Evolutionary conservation across 2,113 vertebrate genomes (phyloP), one percentile per base, ranked within the genome.

Genomic region (Podarcis raffonei): DNA sequence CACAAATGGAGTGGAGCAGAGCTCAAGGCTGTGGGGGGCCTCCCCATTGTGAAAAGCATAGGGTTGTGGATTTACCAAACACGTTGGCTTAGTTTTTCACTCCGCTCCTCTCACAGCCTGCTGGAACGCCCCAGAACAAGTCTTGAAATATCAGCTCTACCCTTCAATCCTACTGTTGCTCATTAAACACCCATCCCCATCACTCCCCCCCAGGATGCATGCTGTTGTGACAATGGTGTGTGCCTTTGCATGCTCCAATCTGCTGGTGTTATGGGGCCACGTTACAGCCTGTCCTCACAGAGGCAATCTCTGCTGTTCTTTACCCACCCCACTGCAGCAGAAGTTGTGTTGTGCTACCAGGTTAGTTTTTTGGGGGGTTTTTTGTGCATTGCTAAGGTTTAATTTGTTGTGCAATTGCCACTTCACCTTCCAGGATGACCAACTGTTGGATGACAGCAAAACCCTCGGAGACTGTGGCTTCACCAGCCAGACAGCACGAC

Each of bases 381-480:
- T 48, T 48, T 25, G 15, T 12, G 32, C 4, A 2, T 42, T 62
- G 57, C 74, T 42, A 13, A 74, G 78, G 12, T 18, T 62, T 76
- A 20, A 66, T n/a, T 81, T 12, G n/a, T 3, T 39, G 32, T 84
- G 42, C 39, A 12, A 39, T 89, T 90, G 27, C 75, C 48, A 20
- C 82, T 18, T 77, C 35, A 74, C 42, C 92, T 89, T 80, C 32
- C 91, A 99, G 98, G 98, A 99, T 91, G 98, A 99, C 92, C 98
- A 98, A 95, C 94, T 98, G 85, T 94, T 99, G 93, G 98, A 99
- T 42, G 98, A 98, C 74, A 96, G 93, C 90, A 98, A 98, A 97
- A 98, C 98, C 1, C 94, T 99, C 89, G 98, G 98, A n/a, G 98
- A 98, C 89, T 98, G 97, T 80, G 98, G 98, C 90, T 98, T 98